Evolutionary conservation across 2,797 vertebrate genomes (phyloP), one percentile per base, ranked within the genome.

Genomic region (Chaetophractus vellerosus): DNA sequence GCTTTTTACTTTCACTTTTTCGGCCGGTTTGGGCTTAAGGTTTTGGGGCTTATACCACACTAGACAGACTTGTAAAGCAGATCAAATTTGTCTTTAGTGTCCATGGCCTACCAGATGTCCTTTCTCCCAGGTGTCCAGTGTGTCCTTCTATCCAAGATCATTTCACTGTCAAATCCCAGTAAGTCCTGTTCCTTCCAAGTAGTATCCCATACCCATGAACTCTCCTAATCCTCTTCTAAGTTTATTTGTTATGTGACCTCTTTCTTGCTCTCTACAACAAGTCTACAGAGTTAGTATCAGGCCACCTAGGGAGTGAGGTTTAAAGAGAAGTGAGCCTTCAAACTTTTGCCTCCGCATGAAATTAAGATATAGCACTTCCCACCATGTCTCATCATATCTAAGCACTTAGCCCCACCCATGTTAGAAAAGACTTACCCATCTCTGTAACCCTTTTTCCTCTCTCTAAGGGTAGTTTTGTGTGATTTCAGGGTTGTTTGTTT

Each of bases 91-190:
- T 88, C 36, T 88, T 41, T 57, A 50, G n/a, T 82, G 48, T 11
- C 36, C 64, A 78, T 96, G 90, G 26, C 21, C 76, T 52, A 33
- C 61, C 69, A 61, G 15, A 9, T 41, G 5, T 85, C 92, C 48
- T 78, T 83, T 88, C 50, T 92, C 57, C 64, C 31, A 81, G 36
- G 31, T 88, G 36, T 11, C 61, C 31, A 63, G 12, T 82, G 8
- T 72, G 69, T 85, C n/a, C 64, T 88, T 38, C 57, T 63, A 81
- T 6, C 21, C 50, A 71, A 14, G 14, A 33, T 59, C 12, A 68
- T 81, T 89, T 91, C 48, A 52, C 71, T 82, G n/a, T 93, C 64
- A 68, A 88, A 78, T 93, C 16, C 57, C 57, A 72, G 31, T 89
- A 91, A 85, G 4, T 6, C 41, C n/a, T 82, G 14, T 64, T 72